Evolutionary conservation across 2,888 invertebrate species (phyloP), one percentile per base, ranked within the genome.

Genomic region (Drosophila neonasuta): DNA sequence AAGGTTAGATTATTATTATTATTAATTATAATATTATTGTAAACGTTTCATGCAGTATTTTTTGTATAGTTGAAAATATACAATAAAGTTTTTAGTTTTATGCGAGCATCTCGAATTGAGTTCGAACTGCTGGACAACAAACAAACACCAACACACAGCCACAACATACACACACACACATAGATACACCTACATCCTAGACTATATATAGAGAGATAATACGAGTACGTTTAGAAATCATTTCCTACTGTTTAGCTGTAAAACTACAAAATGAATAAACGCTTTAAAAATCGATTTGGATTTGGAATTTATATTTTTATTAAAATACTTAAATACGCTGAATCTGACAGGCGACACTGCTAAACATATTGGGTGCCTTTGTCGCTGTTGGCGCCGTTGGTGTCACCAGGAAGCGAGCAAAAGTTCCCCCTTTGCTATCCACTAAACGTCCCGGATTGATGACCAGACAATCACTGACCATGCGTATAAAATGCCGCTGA

Each of bases 391-490:
- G 88, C 65, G 79, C 90, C 71, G 88, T 88, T 56, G 90, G 91
- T 58, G 90, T 88, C 15, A 97, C 89, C 58, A 93, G 92, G 1
- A 97, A 89, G 29, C 95, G 93, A 0, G 95, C 95, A 91, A 95
- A 97, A 0, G 95, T 95, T 48, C 97, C 97, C 4, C 95, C 93
- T 1, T 82, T 82, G 32, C 95, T 95, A 89, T 96, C 97, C 0
- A 94, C 92, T 57, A 97, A 89, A 65, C 95, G 93, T 78, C 97
- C 97, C 0, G 98, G 97, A 92, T 98, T 98, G 17, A 98, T 92
- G 10, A 96, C 95, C 32, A 97, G 91, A 80, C 95, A 95, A 1
- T 94, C 95, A 79, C 94, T 93, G 17, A 97, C 93, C 77, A 95
- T 95, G 92, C 96, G 95, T 52, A 95, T 92, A 87, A 97, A 98